Evolutionary conservation across 2,113 vertebrate species (phyloP).

Genomic region (Misgurnus mizolepis): DNA sequence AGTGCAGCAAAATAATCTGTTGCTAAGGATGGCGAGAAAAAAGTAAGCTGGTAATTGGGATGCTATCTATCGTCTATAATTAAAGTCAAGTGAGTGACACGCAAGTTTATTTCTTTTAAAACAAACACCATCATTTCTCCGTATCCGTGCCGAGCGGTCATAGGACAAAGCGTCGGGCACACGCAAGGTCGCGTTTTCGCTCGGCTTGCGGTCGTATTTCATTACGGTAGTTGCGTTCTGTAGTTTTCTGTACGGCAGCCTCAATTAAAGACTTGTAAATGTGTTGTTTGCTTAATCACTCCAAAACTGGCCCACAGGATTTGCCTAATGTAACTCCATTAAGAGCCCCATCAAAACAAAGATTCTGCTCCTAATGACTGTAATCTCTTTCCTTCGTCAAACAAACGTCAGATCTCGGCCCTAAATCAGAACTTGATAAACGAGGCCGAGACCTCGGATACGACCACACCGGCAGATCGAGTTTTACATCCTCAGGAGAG

Average conservation of each 20-base stretch:
- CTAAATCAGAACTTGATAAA: conserved; percentile 73
- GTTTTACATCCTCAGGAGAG: conserved; percentile 20
- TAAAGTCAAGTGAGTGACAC: conserved; percentile 52
- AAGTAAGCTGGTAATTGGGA: conserved; percentile 42
- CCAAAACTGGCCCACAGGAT: conserved; percentile 73
- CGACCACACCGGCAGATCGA: background rate
- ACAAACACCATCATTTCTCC: conserved; percentile 22
- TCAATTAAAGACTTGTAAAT: conserved; percentile 80
- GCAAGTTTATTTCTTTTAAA: conserved; percentile 41
- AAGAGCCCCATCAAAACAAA: conserved; percentile 77
- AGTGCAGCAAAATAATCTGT: conserved; percentile 65
- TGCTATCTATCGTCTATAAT: conserved; percentile 57
- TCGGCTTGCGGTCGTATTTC: background rate
- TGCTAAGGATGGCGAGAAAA: conserved; percentile 40
- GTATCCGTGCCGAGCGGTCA: conserved; percentile 19
- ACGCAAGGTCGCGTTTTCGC: conserved; percentile 52
- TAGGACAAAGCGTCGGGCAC: conserved; percentile 43
- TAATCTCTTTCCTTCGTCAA: conserved; percentile 70
- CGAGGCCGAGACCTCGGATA: conserved; percentile 51
- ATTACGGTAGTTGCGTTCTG: conserved; percentile 40
- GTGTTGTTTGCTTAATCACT: conserved; percentile 78
- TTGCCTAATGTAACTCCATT: conserved; percentile 73
- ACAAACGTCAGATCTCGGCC: conserved; percentile 67
- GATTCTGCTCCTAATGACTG: conserved; percentile 73
- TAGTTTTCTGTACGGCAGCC: conserved; percentile 69